A percentile compares a stretch with the other conserved stretches of the same genome.
These are phyloP conservation scores for Epirrhoe tristata DNA, from an alignment of 2,888 invertebrate genomes.

Conservation along the genomic window DNA sequence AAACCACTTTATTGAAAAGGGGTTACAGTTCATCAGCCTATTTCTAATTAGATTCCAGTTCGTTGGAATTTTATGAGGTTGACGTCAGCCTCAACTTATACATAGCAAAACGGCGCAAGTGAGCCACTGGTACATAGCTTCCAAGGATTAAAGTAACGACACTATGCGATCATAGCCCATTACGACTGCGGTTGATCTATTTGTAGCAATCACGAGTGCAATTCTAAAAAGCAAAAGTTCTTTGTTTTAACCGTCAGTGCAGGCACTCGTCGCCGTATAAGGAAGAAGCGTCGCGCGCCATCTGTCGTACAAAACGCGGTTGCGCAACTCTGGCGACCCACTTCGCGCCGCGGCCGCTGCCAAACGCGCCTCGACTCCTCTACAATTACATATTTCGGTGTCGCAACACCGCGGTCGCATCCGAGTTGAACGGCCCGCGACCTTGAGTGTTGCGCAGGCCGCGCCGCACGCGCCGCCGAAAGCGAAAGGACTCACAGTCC, in stretches of 20 bases:
- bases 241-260: slow-evolving; percentile 51
- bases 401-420: slow-evolving; percentile 82
- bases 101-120: slow-evolving; percentile 39
- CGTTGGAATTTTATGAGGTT: slow-evolving; percentile 44
- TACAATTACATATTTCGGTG: slow-evolving; percentile 84
- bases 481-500: slow-evolving; percentile 78
- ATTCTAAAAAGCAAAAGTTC: slow-evolving; percentile 46
- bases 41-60: slow-evolving; percentile 49
- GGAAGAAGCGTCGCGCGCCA: slow-evolving; percentile 78
- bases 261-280: slow-evolving; percentile 62
- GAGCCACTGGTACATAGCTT: slow-evolving; percentile 9
- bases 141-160: slow-evolving; percentile 45
- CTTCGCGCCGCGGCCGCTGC: slow-evolving; percentile 79
- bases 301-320: slow-evolving; percentile 74
- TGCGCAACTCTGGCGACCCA: slow-evolving; percentile 81
- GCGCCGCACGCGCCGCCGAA: slow-evolving; percentile 70
- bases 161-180: slow-evolving; percentile 51
- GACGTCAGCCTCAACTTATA: slow-evolving; percentile 43
- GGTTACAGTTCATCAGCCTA: slow-evolving; percentile 42
- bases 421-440: slow-evolving; percentile 85
- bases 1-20: slow-evolving; percentile 24
- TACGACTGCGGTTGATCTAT: slow-evolving; percentile 50
- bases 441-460: slow-evolving; percentile 77
- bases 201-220: slow-evolving; percentile 41
- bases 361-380: slow-evolving; percentile 81